These are phyloP conservation scores for Tinea semifulvella DNA, from an alignment of 2,888 invertebrate species.

Conservation along the genomic window DNA sequence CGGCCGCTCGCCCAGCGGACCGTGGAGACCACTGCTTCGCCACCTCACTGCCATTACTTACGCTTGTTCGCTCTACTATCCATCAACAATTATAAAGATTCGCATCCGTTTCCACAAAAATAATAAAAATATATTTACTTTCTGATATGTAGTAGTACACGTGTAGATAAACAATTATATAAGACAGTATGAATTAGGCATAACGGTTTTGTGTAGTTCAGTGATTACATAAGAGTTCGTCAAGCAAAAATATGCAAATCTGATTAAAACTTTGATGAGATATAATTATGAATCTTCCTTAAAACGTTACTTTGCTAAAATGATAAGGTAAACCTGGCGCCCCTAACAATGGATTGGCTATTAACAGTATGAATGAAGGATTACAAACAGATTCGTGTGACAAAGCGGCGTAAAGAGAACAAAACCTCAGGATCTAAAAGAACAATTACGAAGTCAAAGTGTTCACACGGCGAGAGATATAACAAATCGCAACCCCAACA, in stretches of 20 bases:
- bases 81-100: constrained; percentile 5
- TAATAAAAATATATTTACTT: too few relatives aligned
- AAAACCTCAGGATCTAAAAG: constrained; percentile 58
- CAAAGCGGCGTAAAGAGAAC: constrained; percentile 60
- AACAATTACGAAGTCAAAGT: constrained; percentile 62
- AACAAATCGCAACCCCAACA: constrained; percentile 59
- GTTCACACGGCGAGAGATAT: constrained; percentile 42
- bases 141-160: too few relatives aligned
- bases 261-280: too few relatives aligned
- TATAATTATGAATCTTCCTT: too few relatives aligned
- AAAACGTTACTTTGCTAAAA: too few relatives aligned
- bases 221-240: too few relatives aligned
- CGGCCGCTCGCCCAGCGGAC: constrained; percentile 43
- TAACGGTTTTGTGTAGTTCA: too few relatives aligned
- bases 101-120: constrained; percentile 7
- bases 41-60: constrained; percentile 25
- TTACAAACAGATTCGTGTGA: constrained; percentile 49
- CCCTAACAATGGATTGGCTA: constrained; percentile 11
- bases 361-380: constrained; percentile 9
- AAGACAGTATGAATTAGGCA: too few relatives aligned
- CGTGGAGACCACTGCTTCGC: constrained; percentile 45
- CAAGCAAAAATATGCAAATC: too few relatives aligned
- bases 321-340: constrained; percentile 8
- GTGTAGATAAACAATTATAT: too few relatives aligned
- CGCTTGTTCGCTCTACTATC: constrained; percentile 12